Percentiles rank a stretch among this genome's conserved stretches.
Evolutionary conservation across 2,797 vertebrate genomes (phyloP).

Genomic region (Momotus momota): DNA sequence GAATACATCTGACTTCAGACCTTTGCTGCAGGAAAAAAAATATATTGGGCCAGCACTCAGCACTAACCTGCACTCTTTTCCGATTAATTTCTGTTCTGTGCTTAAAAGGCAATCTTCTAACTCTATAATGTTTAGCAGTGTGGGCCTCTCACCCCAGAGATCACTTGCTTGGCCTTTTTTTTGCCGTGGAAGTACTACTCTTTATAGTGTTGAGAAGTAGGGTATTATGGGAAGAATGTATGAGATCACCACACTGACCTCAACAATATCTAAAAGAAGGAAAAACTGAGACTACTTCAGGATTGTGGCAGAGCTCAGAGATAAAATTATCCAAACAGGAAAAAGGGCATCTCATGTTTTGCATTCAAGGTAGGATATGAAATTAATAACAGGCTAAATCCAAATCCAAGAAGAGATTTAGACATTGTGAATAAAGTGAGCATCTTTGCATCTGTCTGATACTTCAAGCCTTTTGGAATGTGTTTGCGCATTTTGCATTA

Average conservation of each 20-base stretch:
- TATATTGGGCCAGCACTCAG: neutral
- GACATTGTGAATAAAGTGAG: neutral
- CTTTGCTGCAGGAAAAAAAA: neutral
- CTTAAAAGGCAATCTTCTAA: neutral
- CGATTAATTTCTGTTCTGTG: neutral
- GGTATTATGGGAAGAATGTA: neutral
- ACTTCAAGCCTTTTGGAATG: neutral
- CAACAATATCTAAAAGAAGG: neutral
- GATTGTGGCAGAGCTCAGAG: neutral
- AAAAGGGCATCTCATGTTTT: neutral
- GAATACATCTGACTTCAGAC: neutral
- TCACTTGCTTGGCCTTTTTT: neutral
- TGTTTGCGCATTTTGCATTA: neutral
- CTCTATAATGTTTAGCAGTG: neutral
- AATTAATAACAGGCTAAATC: neutral
- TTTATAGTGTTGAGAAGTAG: neutral
- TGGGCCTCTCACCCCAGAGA: neutral
- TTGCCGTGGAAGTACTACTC: neutral
- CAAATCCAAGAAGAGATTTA: neutral
- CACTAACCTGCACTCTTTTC: neutral
- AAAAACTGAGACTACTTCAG: neutral
- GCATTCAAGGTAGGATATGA: neutral
- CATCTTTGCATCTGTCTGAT: neutral
- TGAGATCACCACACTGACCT: neutral
- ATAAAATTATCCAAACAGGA: neutral